These are phyloP conservation scores for Epizoanthus illoricatus DNA, from an alignment of 92 coral and sea anemone species.

Conservation along the genomic window DNA sequence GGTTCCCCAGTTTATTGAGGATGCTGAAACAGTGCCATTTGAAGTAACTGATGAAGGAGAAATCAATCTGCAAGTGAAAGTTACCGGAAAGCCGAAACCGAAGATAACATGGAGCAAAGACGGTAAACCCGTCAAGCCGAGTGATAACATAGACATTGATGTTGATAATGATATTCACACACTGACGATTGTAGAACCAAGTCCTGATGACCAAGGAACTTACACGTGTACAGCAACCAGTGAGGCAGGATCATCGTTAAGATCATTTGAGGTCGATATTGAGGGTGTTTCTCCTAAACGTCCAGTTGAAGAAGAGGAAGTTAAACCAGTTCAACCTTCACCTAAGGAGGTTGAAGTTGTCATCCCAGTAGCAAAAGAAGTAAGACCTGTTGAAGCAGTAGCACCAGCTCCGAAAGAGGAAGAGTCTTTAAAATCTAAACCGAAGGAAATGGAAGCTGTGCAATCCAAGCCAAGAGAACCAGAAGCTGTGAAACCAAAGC, in stretches of 20 bases:
- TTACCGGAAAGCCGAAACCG: slow-evolving; percentile 68
- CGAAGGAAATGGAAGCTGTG: background rate
- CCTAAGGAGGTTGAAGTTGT: slow-evolving; percentile 21
- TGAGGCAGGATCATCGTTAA: slow-evolving; percentile 62
- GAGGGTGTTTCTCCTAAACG: slow-evolving; percentile 44
- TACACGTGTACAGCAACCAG: slow-evolving; percentile 73
- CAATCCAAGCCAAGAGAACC: background rate
- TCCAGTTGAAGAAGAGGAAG: background rate
- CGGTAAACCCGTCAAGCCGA: slow-evolving; percentile 42
- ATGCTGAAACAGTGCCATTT: slow-evolving; percentile 45
- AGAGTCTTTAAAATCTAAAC: slow-evolving; percentile 1
- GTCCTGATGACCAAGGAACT: slow-evolving; percentile 61
- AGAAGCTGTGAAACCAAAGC: background rate
- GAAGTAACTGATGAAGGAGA: slow-evolving; percentile 67
- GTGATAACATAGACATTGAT: slow-evolving; percentile 45
- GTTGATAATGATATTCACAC: slow-evolving; percentile 43
- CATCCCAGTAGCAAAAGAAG: slow-evolving; percentile 6
- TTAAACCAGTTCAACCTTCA: background rate
- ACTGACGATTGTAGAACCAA: slow-evolving; percentile 49
- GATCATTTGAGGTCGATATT: slow-evolving; percentile 52
- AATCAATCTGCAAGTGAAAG: slow-evolving; percentile 54
- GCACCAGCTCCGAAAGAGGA: background rate
- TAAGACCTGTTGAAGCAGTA: background rate
- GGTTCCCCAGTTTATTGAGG: too few relatives aligned
- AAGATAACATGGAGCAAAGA: slow-evolving; percentile 66